A percentile compares a stretch with the other conserved stretches of the same genome.
These are phyloP conservation scores for Montipora cactus DNA, from an alignment of 64 coral and sea anemone species.

Conservation along the genomic window DNA sequence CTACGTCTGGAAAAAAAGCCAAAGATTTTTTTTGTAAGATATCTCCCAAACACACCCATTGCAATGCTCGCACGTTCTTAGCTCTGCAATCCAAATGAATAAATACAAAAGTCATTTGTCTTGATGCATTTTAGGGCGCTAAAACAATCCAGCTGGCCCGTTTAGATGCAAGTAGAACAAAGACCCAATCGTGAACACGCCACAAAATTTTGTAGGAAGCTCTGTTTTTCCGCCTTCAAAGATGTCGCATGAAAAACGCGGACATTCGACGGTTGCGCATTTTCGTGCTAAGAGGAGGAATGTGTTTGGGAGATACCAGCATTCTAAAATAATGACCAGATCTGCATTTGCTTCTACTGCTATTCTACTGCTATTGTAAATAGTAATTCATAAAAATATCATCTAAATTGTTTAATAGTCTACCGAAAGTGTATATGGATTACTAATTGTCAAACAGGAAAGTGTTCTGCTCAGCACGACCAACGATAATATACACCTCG, in stretches of 20 bases:
- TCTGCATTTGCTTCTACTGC: background rate
- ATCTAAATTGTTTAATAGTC: slow-evolving; percentile 53
- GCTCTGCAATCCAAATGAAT: background rate
- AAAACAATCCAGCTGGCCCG: too few species aligned
- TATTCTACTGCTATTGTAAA: slow-evolving; percentile 37
- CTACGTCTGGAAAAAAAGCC: slow-evolving; percentile 5
- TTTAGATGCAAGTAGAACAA: too few species aligned
- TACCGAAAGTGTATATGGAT: slow-evolving; percentile 24
- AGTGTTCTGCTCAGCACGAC: slow-evolving; percentile 18
- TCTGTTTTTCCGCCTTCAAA: too few species aligned
- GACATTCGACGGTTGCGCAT: background rate
- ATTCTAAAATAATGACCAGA: background rate
- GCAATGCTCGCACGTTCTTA: background rate
- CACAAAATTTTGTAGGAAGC: too few species aligned
- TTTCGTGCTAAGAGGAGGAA: background rate
- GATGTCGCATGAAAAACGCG: too few species aligned
- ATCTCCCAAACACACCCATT: slow-evolving; percentile 22
- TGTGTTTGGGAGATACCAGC: slow-evolving; percentile 28
- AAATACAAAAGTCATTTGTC: background rate
- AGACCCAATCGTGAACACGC: too few species aligned
- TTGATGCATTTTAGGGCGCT: too few species aligned
- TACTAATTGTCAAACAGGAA: background rate
- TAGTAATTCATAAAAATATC: slow-evolving; percentile 68
- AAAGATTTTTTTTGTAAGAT: background rate
- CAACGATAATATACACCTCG: slow-evolving; percentile 31